Base-by-base conservation (phyloP, 2,113 vertebrate species). In the Odocoileus hemionus region DNA sequence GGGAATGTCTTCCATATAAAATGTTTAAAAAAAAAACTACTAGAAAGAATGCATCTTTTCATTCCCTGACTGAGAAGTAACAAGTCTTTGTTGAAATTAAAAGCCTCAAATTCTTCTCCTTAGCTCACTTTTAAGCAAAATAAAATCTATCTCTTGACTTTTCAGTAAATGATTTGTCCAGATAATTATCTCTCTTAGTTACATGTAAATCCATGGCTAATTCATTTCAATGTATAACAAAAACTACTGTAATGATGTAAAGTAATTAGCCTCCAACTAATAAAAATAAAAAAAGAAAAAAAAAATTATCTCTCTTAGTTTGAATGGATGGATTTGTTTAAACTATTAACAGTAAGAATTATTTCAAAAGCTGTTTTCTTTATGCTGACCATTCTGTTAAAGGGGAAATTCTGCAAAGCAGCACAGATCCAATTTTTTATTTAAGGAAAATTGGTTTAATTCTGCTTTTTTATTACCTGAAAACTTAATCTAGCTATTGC, bases 111-210 rank as follows among this genome's bases (percentile, higher is more conserved):
- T 90, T 92, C 47, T 94, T 60, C 74, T 86, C 47, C 21, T 2
- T 28, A 28, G 58, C 36, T 88, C 33, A n/a, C 78, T 94, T 95
- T 85, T 94, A 90, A 92, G 61, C 67, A 28, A 95, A 95, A 80
- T 54, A 79, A 30, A 26, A 33, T 89, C 23, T 88, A 0, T 96
- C 54, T 94, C 78, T 95, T 52, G 10, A 61, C 52, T 82, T 97
- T 83, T 86, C 43, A 86, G 43, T 94, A 52, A 96, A 90, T 7
- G 76, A 3, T 83, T 82, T 92, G 45, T 64, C 39, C 43, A 82
- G 25, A 33, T 90, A 92, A 92, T 91, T 91, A 47, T 12, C 26
- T 91, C 14, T 92, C 45, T 76, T 55, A n/a, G 30, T 74, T 91
- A n/a, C n/a, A n/a, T n/a, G n/a, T n/a, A n/a, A n/a, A n/a, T n/a